Conservation (phyloP, 2,797 vertebrate genomes). For the Gorsachius magnificus region DNA sequence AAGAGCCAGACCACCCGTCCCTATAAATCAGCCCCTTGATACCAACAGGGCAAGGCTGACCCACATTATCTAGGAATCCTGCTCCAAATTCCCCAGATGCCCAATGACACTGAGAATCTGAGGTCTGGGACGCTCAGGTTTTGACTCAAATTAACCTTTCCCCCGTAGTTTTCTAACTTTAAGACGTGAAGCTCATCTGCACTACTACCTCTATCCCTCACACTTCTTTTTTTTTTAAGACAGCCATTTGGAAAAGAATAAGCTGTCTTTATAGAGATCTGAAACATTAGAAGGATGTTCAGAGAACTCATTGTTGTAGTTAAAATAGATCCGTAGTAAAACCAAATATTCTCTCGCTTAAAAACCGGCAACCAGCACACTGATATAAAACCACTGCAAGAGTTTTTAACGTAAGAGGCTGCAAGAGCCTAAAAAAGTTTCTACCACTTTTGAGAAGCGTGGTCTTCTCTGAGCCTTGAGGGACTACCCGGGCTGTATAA, state of each 20-base stretch:
- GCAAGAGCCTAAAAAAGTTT: background rate
- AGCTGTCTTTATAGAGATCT: background rate
- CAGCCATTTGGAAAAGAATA: background rate
- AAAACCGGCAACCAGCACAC: background rate
- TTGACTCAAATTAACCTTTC: background rate
- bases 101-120: background rate
- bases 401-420: background rate
- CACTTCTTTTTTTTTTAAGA: background rate
- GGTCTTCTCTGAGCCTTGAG: background rate
- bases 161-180: background rate
- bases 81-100: background rate
- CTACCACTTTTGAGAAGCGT: constrained; percentile 17
- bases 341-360: background rate
- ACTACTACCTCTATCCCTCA: background rate
- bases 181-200: background rate
- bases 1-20: background rate
- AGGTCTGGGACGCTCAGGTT: background rate
- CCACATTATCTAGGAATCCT: background rate
- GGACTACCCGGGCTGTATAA: background rate
- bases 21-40: background rate
- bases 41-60: background rate
- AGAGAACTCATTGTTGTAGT: background rate
- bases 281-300: background rate
- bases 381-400: background rate
- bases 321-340: background rate